Evolutionary conservation across 2,113 vertebrate species (phyloP).

Genomic region (Macaca mulatta): DNA sequence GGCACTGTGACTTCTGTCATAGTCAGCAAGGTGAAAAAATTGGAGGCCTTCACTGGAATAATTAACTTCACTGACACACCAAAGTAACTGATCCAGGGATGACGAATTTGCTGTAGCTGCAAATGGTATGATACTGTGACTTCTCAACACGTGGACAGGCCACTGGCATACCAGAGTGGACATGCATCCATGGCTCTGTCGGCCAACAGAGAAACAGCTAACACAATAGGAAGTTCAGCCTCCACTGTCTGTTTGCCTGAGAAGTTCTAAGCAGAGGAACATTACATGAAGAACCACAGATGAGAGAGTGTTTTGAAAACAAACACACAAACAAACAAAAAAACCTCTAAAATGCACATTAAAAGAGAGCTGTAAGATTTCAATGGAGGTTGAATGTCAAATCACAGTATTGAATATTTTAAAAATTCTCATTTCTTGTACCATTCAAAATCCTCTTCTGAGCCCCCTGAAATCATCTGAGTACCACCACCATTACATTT

Average conservation of each 20-base stretch:
- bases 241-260: not conserved
- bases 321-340: no score
- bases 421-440: not conserved
- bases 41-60: not conserved
- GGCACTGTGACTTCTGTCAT: not conserved
- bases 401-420: not conserved
- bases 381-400: not conserved
- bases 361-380: not conserved
- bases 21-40: not conserved
- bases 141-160: not conserved
- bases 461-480: not conserved
- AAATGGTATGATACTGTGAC: not conserved
- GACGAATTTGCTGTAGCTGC: not conserved
- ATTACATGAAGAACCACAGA: not conserved
- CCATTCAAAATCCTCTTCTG: not conserved
- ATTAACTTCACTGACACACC: not conserved
- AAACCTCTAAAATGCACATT: not conserved
- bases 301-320: not conserved
- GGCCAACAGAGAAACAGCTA: not conserved
- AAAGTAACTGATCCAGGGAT: not conserved
- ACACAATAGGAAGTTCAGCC: not conserved
- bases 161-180: rapidly evolving
- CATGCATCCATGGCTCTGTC: not conserved
- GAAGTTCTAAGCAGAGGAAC: not conserved
- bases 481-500: not conserved